Base-by-base conservation (phyloP, 2,888 invertebrate species). In the Petrophora chlorosata region DNA sequence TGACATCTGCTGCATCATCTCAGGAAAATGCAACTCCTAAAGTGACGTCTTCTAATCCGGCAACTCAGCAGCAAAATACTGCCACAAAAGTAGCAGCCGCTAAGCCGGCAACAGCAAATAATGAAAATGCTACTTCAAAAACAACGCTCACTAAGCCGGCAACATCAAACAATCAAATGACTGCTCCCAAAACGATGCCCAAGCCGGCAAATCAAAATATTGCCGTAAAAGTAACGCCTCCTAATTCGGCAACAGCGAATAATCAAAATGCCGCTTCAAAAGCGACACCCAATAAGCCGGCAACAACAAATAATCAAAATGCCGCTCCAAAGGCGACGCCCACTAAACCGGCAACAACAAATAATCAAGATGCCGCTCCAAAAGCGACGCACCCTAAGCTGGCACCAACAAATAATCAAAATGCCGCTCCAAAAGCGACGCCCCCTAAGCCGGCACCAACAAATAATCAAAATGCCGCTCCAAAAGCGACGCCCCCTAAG, bases 301-400 rank as follows among this genome's bases (percentile, higher is more conserved):
- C 33, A 44, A 12, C 25, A 22, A 30, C 45, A 41, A 45, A 39
- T n/a, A 25, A 22, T 26, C 29, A 41, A 38, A 32, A 42, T 8
- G 23, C 19, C 13, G 14, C 2, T 8, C 19, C 23, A 15, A 35
- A 35, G 25, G 15, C n/a, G 3, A 25, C 23, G 13, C 35, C 35
- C n/a, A n/a, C n/a, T 23, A 23, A 23, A 9, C 9, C 3, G 10
- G 26, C 33, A 44, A 12, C 25, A 22, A 30, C 45, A 41, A 45
- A 39, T n/a, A 25, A 22, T 26, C 29, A 41, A 38, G 29, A 42
- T 8, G 23, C 19, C 13, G 14, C 2, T 8, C 19, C 23, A 15
- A 35, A 35, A 35, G 15, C n/a, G 3, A 25, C 23, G 13, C 35
- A 23, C n/a, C n/a, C n/a, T 23, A 23, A 23, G 8, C 9, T 2